A percentile compares a stretch with the other conserved stretches of the same genome.
Evolutionary conservation across 2,888 invertebrate genomes (phyloP).

Genomic region (Tortricodes alternella): DNA sequence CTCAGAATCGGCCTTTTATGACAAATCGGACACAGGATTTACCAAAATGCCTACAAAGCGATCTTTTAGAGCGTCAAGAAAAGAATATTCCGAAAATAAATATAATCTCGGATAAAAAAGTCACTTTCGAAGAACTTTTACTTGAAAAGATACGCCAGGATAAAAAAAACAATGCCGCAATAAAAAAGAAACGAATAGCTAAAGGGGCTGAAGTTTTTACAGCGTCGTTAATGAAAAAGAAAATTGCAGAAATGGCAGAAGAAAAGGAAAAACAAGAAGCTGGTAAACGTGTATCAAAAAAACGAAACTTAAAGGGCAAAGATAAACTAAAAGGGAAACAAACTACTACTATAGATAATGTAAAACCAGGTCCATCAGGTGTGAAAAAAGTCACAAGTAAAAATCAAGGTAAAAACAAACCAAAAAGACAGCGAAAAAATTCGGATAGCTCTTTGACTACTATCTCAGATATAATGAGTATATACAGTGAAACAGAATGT

Average conservation of each 20-base stretch:
- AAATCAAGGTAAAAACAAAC: slow-evolving; percentile 3
- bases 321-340: background rate
- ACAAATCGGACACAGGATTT: slow-evolving; percentile 9
- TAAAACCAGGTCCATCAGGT: slow-evolving; percentile 10
- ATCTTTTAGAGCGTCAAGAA: slow-evolving; percentile 12
- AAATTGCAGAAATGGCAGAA: background rate
- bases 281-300: background rate
- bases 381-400: background rate
- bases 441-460: slow-evolving; percentile 6
- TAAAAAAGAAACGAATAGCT: slow-evolving; percentile 15
- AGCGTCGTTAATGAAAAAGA: background rate
- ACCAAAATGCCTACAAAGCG: slow-evolving; percentile 21
- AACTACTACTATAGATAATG: background rate
- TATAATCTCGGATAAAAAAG: slow-evolving; percentile 15
- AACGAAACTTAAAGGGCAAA: background rate
- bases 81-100: slow-evolving; percentile 24
- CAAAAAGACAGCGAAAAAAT: slow-evolving; percentile 4
- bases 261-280: background rate
- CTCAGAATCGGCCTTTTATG: slow-evolving; percentile 5
- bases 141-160: slow-evolving; percentile 24
- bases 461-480: slow-evolving; percentile 12
- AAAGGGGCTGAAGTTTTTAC: slow-evolving; percentile 26
- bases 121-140: slow-evolving; percentile 24
- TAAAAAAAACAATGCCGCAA: slow-evolving; percentile 16
- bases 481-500: slow-evolving; percentile 9